Evolutionary conservation across 2,113 vertebrate species (phyloP), one percentile per base, ranked within the genome.

Genomic region (Pampusana beccarii): DNA sequence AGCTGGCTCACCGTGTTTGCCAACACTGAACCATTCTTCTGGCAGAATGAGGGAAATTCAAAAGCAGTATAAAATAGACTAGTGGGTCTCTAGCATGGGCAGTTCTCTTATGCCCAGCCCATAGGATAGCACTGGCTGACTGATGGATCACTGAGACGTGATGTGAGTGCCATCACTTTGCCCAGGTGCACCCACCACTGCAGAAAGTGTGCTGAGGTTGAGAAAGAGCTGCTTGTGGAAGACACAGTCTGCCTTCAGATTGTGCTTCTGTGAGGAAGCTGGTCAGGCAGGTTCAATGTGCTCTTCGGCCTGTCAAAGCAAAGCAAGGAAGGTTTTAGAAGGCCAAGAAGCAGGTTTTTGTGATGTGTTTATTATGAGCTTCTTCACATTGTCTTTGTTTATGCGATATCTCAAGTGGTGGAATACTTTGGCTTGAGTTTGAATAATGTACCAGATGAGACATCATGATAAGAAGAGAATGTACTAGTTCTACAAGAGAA

Each of bases 361-460:
- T 84, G 21, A 89, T 67, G 46, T 75, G 58, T 88, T 96, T 72
- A 17, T 92, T 42, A 65, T 40, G 13, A 90, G 33, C 48, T 90
- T 81, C 71, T 86, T 90, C 69, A 40, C 13, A 0, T 83, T 90
- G 56, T 42, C 92, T 88, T 73, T 95, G 64, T 86, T 90, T 88
- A 46, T 88, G 12, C 83, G 79, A 28, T 69, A 6, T 70, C 65
- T 80, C 69, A 81, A 90, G 65, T 57, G 58, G 42, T 72, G 12
- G n/a, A 93, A 53, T 81, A 58, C 51, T 96, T 96, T 46, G 78
- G 81, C 66, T 77, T 54, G 33, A 80, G 51, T 86, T 90, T 88
- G 74, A 80, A 34, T 88, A 88, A 77, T 36, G 71, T 90, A 71
- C 82, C 64, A 94, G 93, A 96, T 93, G 64, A 92, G 88, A 90